Conservation (phyloP, 2,888 invertebrate genomes). For the Mythimna albipuncta region DNA sequence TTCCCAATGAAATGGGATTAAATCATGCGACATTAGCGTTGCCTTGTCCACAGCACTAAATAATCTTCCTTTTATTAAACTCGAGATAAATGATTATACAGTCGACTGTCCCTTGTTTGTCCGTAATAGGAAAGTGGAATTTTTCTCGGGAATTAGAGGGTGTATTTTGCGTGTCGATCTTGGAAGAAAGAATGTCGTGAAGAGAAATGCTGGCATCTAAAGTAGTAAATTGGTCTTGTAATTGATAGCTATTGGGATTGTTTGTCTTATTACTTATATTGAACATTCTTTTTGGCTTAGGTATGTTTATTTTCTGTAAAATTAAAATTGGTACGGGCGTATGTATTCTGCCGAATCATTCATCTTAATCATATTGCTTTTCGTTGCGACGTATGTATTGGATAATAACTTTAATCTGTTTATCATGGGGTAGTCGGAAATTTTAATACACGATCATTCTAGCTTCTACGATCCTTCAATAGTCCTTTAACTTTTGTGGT, state of each 20-base stretch:
- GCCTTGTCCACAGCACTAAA: slow-evolving; percentile 85
- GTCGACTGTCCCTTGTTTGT: slow-evolving; percentile 83
- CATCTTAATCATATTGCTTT: neutral
- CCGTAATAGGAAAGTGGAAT: slow-evolving; percentile 68
- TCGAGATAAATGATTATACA: slow-evolving; percentile 90
- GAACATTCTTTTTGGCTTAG: slow-evolving; percentile 18
- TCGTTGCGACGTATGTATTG: neutral
- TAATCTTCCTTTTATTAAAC: slow-evolving; percentile 91
- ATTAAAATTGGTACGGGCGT: neutral
- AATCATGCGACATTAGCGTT: slow-evolving; percentile 89
- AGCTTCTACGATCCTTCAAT: neutral
- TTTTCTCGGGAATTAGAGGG: slow-evolving; percentile 64
- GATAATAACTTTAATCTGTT: neutral
- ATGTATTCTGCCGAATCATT: neutral
- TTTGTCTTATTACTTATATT: slow-evolving; percentile 32
- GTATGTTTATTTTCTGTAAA: neutral
- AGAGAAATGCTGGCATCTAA: slow-evolving; percentile 54
- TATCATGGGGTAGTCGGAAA: neutral
- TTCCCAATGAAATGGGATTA: slow-evolving; percentile 89
- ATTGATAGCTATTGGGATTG: slow-evolving; percentile 54
- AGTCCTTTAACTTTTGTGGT: neutral
- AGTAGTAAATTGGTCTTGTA: slow-evolving; percentile 56
- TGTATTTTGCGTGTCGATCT: slow-evolving; percentile 63
- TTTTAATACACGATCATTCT: too few species aligned
- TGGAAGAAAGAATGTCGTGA: slow-evolving; percentile 53